phyloP scores from a whole-genome alignment of 2,113 vertebrate species.

The Poeciliopsis occidentalis region DNA sequence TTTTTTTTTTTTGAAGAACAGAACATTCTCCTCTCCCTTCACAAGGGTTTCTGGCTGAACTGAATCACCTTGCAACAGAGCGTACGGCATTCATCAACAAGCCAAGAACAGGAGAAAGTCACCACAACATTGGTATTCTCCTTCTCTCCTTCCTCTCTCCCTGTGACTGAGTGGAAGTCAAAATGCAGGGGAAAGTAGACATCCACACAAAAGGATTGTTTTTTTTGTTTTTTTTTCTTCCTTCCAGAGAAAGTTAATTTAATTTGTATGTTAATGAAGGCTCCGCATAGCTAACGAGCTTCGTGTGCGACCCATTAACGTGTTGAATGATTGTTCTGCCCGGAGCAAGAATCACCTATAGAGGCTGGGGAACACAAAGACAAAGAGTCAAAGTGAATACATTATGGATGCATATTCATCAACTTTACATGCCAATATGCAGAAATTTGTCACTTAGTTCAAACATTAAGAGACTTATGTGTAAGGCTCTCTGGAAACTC shows the following conservation, averaged over 20 bases:
- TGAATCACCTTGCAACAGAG: constrained; percentile 41
- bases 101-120: constrained; percentile 41
- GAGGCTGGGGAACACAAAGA: constrained; percentile 72
- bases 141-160: constrained; percentile 37
- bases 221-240: constrained; percentile 35
- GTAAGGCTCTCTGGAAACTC: not conserved
- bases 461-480: constrained; percentile 10
- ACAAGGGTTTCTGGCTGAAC: constrained; percentile 41
- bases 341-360: constrained; percentile 79
- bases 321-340: constrained; percentile 81
- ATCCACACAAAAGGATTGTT: constrained; percentile 75
- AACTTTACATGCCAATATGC: constrained; percentile 52
- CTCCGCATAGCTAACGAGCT: constrained; percentile 81
- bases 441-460: constrained; percentile 37
- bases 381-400: constrained; percentile 77
- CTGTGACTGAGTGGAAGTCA: constrained; percentile 51
- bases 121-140: constrained; percentile 18
- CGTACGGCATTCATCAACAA: constrained; percentile 48
- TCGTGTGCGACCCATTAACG: constrained; percentile 82
- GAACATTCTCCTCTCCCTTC: constrained; percentile 19
- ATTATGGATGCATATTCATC: constrained; percentile 74
- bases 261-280: constrained; percentile 84
- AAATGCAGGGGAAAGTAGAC: constrained; percentile 48
- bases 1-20: constrained; percentile 9
- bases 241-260: constrained; percentile 76